phyloP scores from a whole-genome alignment of 2,888 invertebrate species.

The Autographa pulchrina region DNA sequence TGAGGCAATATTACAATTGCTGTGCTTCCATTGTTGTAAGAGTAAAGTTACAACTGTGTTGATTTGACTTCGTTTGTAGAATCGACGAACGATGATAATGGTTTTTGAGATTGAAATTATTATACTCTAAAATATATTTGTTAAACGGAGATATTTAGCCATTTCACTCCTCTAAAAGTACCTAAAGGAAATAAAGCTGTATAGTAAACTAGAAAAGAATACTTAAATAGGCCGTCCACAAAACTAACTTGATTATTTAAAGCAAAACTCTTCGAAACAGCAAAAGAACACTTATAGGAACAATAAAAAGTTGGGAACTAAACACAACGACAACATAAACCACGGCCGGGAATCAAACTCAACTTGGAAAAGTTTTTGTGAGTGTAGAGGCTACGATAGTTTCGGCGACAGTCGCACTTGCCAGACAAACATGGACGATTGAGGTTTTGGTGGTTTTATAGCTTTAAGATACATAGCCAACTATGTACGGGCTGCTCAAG shows the following conservation, averaged over 20 bases:
- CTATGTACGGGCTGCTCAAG: conserved; percentile 20
- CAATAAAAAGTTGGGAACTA: conserved; percentile 42
- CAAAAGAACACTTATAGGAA: conserved; percentile 18
- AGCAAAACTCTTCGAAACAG: conserved; percentile 22
- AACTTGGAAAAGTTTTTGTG: conserved; percentile 23
- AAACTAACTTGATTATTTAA: conserved; percentile 13
- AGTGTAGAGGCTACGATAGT: conserved; percentile 26
- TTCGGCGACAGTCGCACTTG: conserved; percentile 35
- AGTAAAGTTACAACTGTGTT: not conserved
- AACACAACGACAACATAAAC: conserved; percentile 39
- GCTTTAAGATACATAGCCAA: too few relatives aligned
- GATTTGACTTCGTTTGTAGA: not conserved
- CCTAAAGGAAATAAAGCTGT: not conserved
- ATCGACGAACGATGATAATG: not conserved
- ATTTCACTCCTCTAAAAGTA: not conserved
- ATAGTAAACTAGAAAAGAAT: not conserved
- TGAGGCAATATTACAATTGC: conserved; percentile 14
- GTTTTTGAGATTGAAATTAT: not conserved
- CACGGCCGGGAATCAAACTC: conserved; percentile 39
- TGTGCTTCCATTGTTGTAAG: not conserved
- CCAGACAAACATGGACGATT: conserved; percentile 23
- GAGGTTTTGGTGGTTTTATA: conserved; percentile 17
- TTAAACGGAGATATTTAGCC: not conserved
- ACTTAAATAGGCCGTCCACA: not conserved
- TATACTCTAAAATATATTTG: not conserved